A percentile compares a stretch with the other conserved stretches of the same genome.
phyloP scores from a whole-genome alignment of 2,888 invertebrate species.

The Cheilosia pagana region DNA sequence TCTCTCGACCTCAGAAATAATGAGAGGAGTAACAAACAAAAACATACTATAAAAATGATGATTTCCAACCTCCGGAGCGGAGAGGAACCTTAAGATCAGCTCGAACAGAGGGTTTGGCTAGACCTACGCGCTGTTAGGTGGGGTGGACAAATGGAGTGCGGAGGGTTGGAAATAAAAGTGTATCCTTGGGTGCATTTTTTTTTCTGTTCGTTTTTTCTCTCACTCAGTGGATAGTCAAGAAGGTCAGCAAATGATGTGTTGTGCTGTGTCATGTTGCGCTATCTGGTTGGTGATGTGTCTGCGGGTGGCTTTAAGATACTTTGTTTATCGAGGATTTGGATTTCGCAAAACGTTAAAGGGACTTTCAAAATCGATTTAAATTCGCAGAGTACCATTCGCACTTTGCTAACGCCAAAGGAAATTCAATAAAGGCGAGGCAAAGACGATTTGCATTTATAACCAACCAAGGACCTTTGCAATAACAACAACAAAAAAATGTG shows the following conservation, averaged over 20 bases:
- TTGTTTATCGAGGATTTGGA: conserved; percentile 44
- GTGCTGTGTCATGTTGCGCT: conserved; percentile 17
- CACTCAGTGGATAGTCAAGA: conserved; percentile 33
- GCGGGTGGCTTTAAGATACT: conserved; percentile 39
- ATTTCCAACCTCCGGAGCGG: no score
- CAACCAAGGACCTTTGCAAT: conserved; percentile 6
- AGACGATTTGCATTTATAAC: conserved; percentile 62
- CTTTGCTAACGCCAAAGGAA: conserved; percentile 48
- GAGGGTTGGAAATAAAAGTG: conserved; percentile 30
- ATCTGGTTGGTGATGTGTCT: conserved; percentile 24
- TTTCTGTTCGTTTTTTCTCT: no score
- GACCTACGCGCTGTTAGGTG: no score
- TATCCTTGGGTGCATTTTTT: conserved; percentile 35
- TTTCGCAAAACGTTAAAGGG: conserved; percentile 39
- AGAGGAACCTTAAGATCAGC: no score
- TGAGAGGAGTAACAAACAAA: no score
- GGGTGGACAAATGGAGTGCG: neutral
- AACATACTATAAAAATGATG: no score
- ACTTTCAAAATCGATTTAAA: conserved; percentile 64
- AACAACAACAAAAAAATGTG: neutral
- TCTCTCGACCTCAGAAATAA: no score
- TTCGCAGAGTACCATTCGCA: conserved; percentile 62
- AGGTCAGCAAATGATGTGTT: conserved; percentile 53
- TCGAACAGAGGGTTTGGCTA: no score
- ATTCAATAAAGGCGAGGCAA: conserved; percentile 51